phyloP scores from a whole-genome alignment of 1,140 invertebrate genomes.

The Drosophila teissieri region DNA sequence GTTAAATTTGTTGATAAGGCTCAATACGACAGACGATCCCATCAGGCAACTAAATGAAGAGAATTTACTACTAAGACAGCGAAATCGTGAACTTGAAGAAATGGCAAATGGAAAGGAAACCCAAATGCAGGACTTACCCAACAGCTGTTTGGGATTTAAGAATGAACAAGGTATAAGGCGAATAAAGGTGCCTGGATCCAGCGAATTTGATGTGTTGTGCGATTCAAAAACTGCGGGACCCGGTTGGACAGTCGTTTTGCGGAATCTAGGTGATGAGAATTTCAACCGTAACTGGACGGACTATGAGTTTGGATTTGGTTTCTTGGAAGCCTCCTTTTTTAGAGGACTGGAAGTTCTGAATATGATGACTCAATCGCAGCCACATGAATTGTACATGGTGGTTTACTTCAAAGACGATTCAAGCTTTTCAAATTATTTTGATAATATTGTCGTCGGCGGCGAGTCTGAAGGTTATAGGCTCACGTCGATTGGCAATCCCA shows the following conservation, averaged over 20 bases:
- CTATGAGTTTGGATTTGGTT: not conserved
- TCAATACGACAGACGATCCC: not conserved
- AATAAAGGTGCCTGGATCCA: too few species aligned
- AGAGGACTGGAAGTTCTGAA: not conserved
- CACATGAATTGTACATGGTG: not conserved
- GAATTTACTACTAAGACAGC: not conserved
- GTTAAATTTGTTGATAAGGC: not conserved
- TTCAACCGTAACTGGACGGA: not conserved
- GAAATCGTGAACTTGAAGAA: not conserved
- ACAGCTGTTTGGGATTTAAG: too few species aligned
- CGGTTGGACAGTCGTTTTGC: not conserved
- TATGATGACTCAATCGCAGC: not conserved
- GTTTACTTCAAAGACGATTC: too few species aligned
- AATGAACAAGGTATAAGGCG: too few species aligned
- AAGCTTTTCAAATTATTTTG: not conserved
- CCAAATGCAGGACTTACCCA: too few species aligned
- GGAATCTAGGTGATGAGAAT: not conserved
- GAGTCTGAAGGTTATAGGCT: not conserved
- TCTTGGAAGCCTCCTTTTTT: not conserved
- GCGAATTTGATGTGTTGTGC: too few species aligned
- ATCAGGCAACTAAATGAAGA: not conserved
- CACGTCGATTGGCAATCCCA: not conserved
- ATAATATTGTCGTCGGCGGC: not conserved
- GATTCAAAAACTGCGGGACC: not conserved
- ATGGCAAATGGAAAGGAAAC: not conserved